Evolutionary conservation across 2,888 invertebrate genomes (phyloP).

Genomic region (Rosalia funebris): DNA sequence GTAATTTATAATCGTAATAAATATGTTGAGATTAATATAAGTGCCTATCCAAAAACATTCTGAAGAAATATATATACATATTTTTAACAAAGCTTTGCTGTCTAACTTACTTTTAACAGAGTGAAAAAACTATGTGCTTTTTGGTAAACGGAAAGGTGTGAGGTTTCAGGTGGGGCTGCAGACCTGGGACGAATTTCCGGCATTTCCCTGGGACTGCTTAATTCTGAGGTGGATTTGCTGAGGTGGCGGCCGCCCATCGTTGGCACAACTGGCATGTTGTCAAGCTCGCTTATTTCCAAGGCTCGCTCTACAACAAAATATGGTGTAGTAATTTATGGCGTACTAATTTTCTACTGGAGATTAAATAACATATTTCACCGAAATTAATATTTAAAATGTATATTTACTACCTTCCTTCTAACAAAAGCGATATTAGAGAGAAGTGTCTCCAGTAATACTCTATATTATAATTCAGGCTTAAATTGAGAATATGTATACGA

Average conservation of each 20-base stretch:
- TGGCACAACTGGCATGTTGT: conserved; percentile 52
- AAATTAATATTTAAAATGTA: too few relatives aligned
- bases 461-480: too few relatives aligned
- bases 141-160: conserved; percentile 79
- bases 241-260: conserved; percentile 71
- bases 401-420: too few relatives aligned
- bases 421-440: too few relatives aligned
- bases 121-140: conserved; percentile 86
- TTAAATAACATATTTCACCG: too few relatives aligned
- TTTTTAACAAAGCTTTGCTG: not conserved
- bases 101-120: conserved; percentile 73
- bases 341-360: too few relatives aligned
- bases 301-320: conserved; percentile 58
- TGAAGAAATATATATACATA: not conserved
- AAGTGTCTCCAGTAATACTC: too few relatives aligned
- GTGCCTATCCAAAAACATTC: not conserved
- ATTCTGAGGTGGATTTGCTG: conserved; percentile 84
- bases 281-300: conserved; percentile 61
- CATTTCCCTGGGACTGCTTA: conserved; percentile 72
- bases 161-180: conserved; percentile 67
- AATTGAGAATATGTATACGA: too few relatives aligned
- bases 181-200: conserved; percentile 66
- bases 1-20: too few relatives aligned
- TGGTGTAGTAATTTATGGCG: too few relatives aligned
- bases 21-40: too few relatives aligned